These are phyloP conservation scores for Solenopsis invicta DNA, from an alignment of 1,140 invertebrate species.

Conservation along the genomic window DNA sequence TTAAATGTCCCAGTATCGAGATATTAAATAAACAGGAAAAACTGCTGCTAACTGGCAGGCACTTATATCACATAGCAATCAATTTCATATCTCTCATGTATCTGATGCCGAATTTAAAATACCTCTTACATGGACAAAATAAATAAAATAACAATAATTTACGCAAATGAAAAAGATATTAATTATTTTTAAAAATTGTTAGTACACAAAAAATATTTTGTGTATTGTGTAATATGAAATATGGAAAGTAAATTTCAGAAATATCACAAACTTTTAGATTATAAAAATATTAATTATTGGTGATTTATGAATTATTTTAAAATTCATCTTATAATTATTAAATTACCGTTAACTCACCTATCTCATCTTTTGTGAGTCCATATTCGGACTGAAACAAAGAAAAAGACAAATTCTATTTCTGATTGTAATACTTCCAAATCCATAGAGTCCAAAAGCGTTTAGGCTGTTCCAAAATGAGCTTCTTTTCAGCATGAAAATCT, in stretches of 20 bases:
- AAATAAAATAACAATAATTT: not conserved
- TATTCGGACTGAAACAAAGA: constrained; percentile 92
- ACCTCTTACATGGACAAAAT: constrained; percentile 5
- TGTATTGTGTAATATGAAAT: not conserved
- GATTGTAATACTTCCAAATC: not conserved
- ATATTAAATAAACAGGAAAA: constrained; percentile 21
- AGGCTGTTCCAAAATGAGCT: not conserved
- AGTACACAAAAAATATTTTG: not conserved
- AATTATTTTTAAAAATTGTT: not conserved
- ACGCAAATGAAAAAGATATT: not conserved
- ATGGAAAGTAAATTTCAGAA: not conserved
- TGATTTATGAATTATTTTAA: not conserved
- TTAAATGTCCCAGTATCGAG: constrained; percentile 8
- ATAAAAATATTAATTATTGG: not conserved
- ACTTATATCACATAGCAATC: not conserved
- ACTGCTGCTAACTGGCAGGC: constrained; percentile 34
- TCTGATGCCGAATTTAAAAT: not conserved
- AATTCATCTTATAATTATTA: not conserved
- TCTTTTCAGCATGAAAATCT: not conserved
- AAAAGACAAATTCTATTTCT: not conserved
- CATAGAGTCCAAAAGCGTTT: not conserved
- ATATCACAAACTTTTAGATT: not conserved
- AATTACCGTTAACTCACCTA: constrained; percentile 87
- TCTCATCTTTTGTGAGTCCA: constrained; percentile 94
- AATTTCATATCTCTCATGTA: not conserved